Evolutionary conservation across 2,888 invertebrate genomes (phyloP).

Genomic region (Phyllotreta striolata): DNA sequence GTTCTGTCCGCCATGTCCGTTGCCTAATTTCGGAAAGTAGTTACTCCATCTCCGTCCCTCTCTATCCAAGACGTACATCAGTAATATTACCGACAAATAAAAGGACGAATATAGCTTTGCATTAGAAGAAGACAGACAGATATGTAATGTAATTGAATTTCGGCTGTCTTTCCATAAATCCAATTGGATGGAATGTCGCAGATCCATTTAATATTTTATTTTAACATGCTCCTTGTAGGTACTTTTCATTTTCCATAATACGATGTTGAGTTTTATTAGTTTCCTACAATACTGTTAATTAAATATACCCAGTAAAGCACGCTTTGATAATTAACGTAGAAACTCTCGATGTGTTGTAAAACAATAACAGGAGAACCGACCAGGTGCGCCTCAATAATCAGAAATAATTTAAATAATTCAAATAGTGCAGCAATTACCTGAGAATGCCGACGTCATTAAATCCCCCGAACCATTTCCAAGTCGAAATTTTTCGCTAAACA

Average conservation of each 20-base stretch:
- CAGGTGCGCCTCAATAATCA: background rate
- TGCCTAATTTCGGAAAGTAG: conserved; percentile 19
- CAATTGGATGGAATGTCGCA: conserved; percentile 10
- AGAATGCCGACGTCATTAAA: conserved; percentile 29
- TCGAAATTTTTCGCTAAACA: conserved; percentile 24
- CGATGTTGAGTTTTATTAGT: too few species aligned
- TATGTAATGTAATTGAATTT: conserved; percentile 15
- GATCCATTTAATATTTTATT: conserved; percentile 7
- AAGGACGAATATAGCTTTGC: background rate
- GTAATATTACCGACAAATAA: conserved; percentile 4
- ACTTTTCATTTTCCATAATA: too few species aligned
- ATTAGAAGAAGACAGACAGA: background rate
- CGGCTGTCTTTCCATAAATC: conserved; percentile 5
- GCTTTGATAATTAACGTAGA: too few species aligned
- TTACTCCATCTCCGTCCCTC: conserved; percentile 2
- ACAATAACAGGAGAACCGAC: background rate
- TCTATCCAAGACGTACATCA: conserved; percentile 14
- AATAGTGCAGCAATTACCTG: conserved; percentile 22
- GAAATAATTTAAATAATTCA: conserved; percentile 5
- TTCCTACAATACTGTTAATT: too few species aligned
- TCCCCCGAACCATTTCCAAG: conserved; percentile 18
- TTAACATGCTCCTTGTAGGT: too few species aligned
- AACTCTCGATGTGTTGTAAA: conserved; percentile 11
- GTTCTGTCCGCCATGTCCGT: background rate
- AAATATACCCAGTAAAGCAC: background rate